phyloP scores from a whole-genome alignment of 2,888 invertebrate species.

The Lepidonotus clava region DNA sequence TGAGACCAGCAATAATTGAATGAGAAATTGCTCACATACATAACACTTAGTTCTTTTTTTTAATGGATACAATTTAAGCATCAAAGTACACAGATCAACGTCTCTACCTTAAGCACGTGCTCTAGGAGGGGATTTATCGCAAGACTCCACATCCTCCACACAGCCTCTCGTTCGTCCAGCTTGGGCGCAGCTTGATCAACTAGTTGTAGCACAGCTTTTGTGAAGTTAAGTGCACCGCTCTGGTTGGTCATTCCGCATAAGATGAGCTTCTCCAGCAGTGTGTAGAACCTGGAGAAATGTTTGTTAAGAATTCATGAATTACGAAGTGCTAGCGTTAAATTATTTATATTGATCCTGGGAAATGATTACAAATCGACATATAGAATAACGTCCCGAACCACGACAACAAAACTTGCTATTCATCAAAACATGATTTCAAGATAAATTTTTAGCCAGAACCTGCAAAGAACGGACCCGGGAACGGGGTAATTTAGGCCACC shows the following conservation, averaged over 20 bases:
- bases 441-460: too few species aligned
- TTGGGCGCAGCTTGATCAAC: conserved; percentile 67
- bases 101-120: conserved; percentile 71
- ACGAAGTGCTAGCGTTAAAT: too few species aligned
- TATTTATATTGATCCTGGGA: too few species aligned
- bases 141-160: conserved; percentile 74
- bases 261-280: conserved; percentile 70
- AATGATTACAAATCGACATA: too few species aligned
- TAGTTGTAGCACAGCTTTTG: conserved; percentile 71
- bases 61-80: neutral
- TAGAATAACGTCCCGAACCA: too few species aligned
- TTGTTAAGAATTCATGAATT: too few species aligned
- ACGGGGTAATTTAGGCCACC: too few species aligned
- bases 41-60: neutral
- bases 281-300: conserved; percentile 73
- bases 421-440: too few species aligned
- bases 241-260: conserved; percentile 68
- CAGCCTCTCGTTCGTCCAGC: conserved; percentile 67
- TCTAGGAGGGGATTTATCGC: conserved; percentile 69
- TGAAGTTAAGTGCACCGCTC: conserved; percentile 70
- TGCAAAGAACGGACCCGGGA: too few species aligned
- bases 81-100: too few species aligned
- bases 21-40: too few species aligned
- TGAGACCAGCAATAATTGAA: neutral
- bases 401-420: too few species aligned